Base-by-base conservation (phyloP, 2,888 invertebrate genomes). In the Ichneumoninae sp. region DNA sequence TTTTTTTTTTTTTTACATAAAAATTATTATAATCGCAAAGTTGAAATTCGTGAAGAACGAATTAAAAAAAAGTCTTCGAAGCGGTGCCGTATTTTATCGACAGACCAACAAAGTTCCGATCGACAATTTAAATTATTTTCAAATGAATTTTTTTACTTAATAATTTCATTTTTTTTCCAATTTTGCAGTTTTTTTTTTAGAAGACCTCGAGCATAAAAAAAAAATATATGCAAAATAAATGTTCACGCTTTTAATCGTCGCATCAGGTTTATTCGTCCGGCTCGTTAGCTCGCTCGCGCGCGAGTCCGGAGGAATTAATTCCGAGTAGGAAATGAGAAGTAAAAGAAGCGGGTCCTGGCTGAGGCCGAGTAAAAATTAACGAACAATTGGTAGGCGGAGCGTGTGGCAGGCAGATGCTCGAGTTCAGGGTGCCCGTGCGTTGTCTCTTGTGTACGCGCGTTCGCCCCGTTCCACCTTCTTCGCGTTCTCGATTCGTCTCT, bases 371-470 rank as follows among this genome's bases (percentile, higher is more conserved):
- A 84, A 87, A 85, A 80, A 85, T 85, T 86, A 87, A 86, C 77
- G 81, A 76, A 79, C 84, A 86, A 87, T 84, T 86, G 80, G 86
- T 86, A 85, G 86, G 82, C 84, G 86, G 85, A 84, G 86, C 82
- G 72, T 79, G 54, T 26, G 80, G 70, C 71, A 72, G 77, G 70
- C 87, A 87, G 87, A 87, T 87, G 87, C 76, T 86, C 77, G 54
- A 66, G 62, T 62, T 74, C 71, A 62, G 52, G 70, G 65, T 76
- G 54, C 69, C 44, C 19, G 33, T 16, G 54, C 30, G 36, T 57
- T 52, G 70, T 79, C 65, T 22, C 26, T 72, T 40, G 10, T 40
- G 19, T n/a, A 16, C 26, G 26, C 60, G 16, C 36, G 36, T 40
- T 66, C 22, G 66, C 36, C 60, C 19, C 66, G 13, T 66, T 65